These are phyloP conservation scores for Clivina fossor DNA, from an alignment of 2,888 invertebrate genomes.

Conservation along the genomic window DNA sequence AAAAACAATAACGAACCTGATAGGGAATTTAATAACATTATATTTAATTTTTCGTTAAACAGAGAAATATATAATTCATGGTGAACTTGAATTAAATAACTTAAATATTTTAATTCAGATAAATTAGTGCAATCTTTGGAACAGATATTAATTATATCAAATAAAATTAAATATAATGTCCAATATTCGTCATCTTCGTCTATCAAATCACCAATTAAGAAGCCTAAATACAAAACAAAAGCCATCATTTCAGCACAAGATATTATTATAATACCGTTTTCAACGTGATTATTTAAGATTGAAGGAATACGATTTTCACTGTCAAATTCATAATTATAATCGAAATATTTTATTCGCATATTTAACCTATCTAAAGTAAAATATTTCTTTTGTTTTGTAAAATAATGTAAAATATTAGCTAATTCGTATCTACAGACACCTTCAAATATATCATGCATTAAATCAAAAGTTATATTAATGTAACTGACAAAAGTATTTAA, in stretches of 20 bases:
- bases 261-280: constrained; percentile 20
- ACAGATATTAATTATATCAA: constrained; percentile 14
- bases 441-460: constrained; percentile 30
- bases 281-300: constrained; percentile 4
- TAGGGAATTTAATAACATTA: no score
- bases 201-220: constrained; percentile 26
- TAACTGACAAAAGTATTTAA: constrained; percentile 19
- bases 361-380: constrained; percentile 20
- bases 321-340: constrained; percentile 19
- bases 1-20: no score
- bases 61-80: constrained; percentile 25
- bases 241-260: constrained; percentile 30
- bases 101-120: constrained; percentile 15
- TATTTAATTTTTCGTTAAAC: constrained; percentile 29
- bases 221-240: constrained; percentile 29
- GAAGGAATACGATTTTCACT: constrained; percentile 27
- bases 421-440: constrained; percentile 28
- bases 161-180: constrained; percentile 17
- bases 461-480: constrained; percentile 22
- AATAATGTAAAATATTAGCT: constrained; percentile 16
- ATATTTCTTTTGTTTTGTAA: constrained; percentile 13
- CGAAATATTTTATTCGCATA: constrained; percentile 30
- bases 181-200: constrained; percentile 20
- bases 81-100: constrained; percentile 28
- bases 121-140: constrained; percentile 5